Base-by-base conservation (phyloP, 2,888 invertebrate species). In the Schizotus pectinicornis region DNA sequence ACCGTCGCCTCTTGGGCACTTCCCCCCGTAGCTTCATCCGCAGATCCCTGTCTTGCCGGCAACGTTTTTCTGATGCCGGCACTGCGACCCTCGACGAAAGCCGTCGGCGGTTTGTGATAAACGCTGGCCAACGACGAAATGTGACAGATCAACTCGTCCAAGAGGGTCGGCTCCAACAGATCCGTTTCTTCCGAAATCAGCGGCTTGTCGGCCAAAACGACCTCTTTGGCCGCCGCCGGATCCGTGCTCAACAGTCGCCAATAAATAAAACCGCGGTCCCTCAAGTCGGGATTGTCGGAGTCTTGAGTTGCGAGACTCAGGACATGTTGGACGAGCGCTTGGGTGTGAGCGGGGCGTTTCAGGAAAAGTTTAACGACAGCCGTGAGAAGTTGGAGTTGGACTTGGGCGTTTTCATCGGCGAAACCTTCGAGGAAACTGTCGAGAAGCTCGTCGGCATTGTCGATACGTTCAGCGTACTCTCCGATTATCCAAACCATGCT, bases 161-260 rank as follows among this genome's bases (percentile, higher is more conserved):
- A 81, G 37, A 99, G 82, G 0, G 98, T 98, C 0, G 99, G 99
- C 79, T 99, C 99, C 65, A 99, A 81, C 39, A 98, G 83, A 83
- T 99, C 99, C 0, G 98, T 99, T 83, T 99, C 99, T 79, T 99
- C 99, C 0, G 97, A 97, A 77, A 99, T 99, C 51, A 99, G 85
- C 0, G 99, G 99, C 76, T 99, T 99, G 80, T 99, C 99, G 0
- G 99, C 98, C 42, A 99, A 82, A 0, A 99, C 98, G 33, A 99
- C 98, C 80, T 99, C 98, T 54, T 99, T 99, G 13, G 99, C 99
- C 0, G 99, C 99, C 3, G 96, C 98, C 0, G 99, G 99, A 82
- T 99, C 99, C 0, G 99, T 99, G 34, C 98, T 98, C 32, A 99
- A 83, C 50, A 99, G 85, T 41, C 99, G 89, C 99, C 99, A 99